These are phyloP conservation scores for Lanistes nyassanus DNA, from an alignment of 1,140 invertebrate genomes.

Conservation along the genomic window DNA sequence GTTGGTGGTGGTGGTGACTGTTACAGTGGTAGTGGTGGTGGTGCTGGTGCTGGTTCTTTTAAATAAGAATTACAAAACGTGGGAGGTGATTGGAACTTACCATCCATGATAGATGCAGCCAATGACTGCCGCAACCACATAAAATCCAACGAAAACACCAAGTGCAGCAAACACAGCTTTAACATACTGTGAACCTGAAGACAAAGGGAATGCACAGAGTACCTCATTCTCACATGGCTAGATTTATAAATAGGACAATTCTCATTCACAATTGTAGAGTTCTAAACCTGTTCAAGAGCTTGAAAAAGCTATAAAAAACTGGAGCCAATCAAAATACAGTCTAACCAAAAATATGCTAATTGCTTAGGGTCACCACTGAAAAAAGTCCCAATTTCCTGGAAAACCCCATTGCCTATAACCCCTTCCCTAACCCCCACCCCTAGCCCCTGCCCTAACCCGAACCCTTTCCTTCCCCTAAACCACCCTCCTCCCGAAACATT, in stretches of 20 bases:
- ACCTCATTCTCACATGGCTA: background rate
- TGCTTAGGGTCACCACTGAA: too few relatives aligned
- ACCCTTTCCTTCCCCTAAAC: too few relatives aligned
- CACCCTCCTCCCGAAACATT: too few relatives aligned
- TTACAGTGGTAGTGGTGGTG: background rate
- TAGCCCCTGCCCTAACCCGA: too few relatives aligned
- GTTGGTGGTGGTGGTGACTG: background rate
- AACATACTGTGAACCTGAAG: conserved; percentile 73
- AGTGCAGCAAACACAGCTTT: conserved; percentile 72
- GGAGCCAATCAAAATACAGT: too few relatives aligned
- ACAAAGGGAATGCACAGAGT: background rate
- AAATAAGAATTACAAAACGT: background rate
- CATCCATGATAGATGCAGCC: conserved; percentile 37
- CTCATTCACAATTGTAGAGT: background rate
- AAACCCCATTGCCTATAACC: too few relatives aligned
- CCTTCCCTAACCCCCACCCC: too few relatives aligned
- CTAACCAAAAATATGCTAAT: too few relatives aligned
- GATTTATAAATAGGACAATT: background rate
- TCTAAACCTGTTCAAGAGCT: too few relatives aligned
- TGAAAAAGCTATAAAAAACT: too few relatives aligned
- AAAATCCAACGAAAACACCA: conserved; percentile 73
- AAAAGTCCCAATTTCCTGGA: too few relatives aligned
- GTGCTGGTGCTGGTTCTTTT: background rate
- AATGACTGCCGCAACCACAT: conserved; percentile 71
- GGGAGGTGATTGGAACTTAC: background rate